These are phyloP conservation scores for Brenthis ino DNA, from an alignment of 2,888 invertebrate genomes.

Conservation along the genomic window DNA sequence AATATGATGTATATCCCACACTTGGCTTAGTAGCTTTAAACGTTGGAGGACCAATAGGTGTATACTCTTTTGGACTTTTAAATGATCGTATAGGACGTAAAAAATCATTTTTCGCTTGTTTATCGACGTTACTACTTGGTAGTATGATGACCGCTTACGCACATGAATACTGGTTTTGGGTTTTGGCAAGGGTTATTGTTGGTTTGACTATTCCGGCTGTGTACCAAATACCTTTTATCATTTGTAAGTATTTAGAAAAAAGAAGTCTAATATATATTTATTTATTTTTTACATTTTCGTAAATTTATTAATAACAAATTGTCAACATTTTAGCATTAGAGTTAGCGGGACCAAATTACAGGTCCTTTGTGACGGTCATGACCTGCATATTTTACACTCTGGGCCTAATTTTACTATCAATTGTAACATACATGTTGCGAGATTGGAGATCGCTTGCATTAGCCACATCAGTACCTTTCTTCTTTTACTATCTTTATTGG, in stretches of 20 bases:
- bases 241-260: conserved; percentile 85
- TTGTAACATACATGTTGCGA: conserved; percentile 91
- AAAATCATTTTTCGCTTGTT: conserved; percentile 92
- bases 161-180: conserved; percentile 91
- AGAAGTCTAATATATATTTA: not conserved
- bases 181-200: conserved; percentile 90
- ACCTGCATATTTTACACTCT: conserved; percentile 95
- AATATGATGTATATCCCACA: conserved; percentile 92
- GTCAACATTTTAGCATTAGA: conserved; percentile 87
- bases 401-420: conserved; percentile 91
- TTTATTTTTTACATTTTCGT: not conserved
- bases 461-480: conserved; percentile 92
- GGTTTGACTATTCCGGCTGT: conserved; percentile 95
- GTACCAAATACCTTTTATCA: conserved; percentile 97
- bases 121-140: conserved; percentile 90
- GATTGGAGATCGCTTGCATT: conserved; percentile 92
- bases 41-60: conserved; percentile 94
- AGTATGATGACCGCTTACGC: conserved; percentile 91
- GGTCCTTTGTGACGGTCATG: conserved; percentile 96
- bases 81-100: conserved; percentile 94
- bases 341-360: conserved; percentile 93
- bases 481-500: conserved; percentile 92
- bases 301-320: not conserved
- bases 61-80: conserved; percentile 92
- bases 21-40: conserved; percentile 93